phyloP scores from a whole-genome alignment of 1,140 invertebrate species.

The Anoplophora glabripennis region DNA sequence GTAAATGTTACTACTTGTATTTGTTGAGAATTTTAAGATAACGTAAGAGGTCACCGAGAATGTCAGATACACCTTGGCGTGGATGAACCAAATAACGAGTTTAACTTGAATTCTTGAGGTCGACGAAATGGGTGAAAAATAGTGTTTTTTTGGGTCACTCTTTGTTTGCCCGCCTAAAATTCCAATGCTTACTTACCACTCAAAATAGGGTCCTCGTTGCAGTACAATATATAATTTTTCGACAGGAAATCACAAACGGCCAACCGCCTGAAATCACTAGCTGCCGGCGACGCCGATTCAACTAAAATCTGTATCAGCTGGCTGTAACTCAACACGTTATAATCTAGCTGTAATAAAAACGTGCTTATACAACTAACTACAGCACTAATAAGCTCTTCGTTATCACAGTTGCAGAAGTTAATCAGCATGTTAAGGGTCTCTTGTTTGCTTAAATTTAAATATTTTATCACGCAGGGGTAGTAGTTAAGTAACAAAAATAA shows the following conservation, averaged over 20 bases:
- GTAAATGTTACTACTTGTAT: too few species aligned
- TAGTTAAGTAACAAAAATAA: conserved; percentile 27
- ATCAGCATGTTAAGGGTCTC: conserved; percentile 30
- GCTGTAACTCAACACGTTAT: conserved; percentile 27
- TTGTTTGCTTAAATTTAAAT: conserved; percentile 29
- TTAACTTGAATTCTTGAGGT: too few species aligned
- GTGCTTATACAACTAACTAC: conserved; percentile 35
- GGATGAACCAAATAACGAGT: neutral
- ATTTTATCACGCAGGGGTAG: conserved; percentile 31
- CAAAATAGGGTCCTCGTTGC: conserved; percentile 25
- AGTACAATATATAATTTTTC: conserved; percentile 30
- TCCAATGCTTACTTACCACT: conserved; percentile 25
- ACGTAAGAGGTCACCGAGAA: too few species aligned
- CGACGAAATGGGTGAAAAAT: too few species aligned
- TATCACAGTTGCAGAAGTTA: conserved; percentile 29
- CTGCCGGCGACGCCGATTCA: conserved; percentile 30
- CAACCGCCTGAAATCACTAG: conserved; percentile 27
- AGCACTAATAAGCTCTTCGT: conserved; percentile 36
- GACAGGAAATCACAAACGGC: conserved; percentile 32
- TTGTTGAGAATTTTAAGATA: too few species aligned
- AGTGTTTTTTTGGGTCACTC: too few species aligned
- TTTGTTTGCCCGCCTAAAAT: too few species aligned
- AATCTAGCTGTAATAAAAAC: conserved; percentile 28
- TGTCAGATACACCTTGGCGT: too few species aligned
- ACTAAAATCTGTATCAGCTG: conserved; percentile 29